Evolutionary conservation across 2,888 invertebrate species (phyloP).

Genomic region (Creontiades dilutus): DNA sequence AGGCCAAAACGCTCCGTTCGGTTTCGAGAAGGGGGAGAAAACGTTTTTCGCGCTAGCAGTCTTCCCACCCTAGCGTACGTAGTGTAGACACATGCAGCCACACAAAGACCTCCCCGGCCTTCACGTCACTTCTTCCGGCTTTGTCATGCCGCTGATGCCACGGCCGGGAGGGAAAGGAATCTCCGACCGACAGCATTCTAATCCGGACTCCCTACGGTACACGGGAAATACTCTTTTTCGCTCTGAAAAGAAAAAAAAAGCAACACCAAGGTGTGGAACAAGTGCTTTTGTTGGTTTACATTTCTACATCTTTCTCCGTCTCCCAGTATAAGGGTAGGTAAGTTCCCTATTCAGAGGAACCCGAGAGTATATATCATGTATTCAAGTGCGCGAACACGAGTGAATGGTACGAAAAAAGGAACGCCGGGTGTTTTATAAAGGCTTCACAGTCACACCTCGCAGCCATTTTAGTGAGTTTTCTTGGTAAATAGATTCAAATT

Average conservation of each 20-base stretch:
- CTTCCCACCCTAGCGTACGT: background rate
- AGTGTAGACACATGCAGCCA: background rate
- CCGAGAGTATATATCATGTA: conserved; percentile 29
- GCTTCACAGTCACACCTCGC: background rate
- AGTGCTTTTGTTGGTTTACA: conserved; percentile 67
- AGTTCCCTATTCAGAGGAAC: conserved; percentile 20
- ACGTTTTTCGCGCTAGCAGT: conserved; percentile 16
- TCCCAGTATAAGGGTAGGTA: conserved; percentile 8
- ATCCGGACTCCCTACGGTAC: conserved; percentile 26
- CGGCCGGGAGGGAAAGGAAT: conserved; percentile 3
- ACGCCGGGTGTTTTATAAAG: background rate
- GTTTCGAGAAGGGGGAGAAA: background rate
- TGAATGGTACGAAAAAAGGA: background rate
- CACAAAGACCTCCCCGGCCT: conserved; percentile 4
- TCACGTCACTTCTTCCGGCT: conserved; percentile 16
- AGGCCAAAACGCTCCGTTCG: background rate
- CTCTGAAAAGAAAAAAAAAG: background rate
- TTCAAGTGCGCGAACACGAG: conserved; percentile 20
- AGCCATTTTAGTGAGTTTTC: conserved; percentile 31
- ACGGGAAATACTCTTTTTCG: conserved; percentile 23
- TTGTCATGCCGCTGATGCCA: conserved; percentile 57
- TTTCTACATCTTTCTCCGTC: conserved; percentile 39
- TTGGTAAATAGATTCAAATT: conserved; percentile 13
- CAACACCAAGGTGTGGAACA: conserved; percentile 57
- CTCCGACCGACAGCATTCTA: conserved; percentile 57